Evolutionary conservation across 2,113 vertebrate genomes (phyloP), one percentile per base, ranked within the genome.

Genomic region (Damaliscus lunatus): DNA sequence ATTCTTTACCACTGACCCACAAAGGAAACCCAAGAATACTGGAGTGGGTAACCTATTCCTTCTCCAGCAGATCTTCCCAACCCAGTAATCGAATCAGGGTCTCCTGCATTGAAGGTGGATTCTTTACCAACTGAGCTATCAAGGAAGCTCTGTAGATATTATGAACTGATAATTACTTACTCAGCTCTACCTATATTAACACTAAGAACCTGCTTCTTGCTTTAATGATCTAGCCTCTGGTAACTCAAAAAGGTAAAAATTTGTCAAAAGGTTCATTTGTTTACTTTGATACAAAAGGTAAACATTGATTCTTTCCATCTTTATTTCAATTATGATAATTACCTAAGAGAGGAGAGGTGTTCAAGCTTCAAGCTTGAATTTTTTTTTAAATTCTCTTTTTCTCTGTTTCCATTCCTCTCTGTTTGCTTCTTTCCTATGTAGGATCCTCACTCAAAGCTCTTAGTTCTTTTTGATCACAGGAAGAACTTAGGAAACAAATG

Each of bases 161-260:
- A 88, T 52, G 36, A 53, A 46, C 78, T 40, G 4, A 55, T 80
- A 14, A 62, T 53, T 50, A 90, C n/a, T 92, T 94, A 21, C 36
- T 81, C 27, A 55, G 5, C 0, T 11, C 31, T 59, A 2, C 3
- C 33, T 85, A 29, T 53, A 87, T 46, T 77, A 64, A 77, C 19
- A 52, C 13, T 3, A 50, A 96, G 21, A 81, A 12, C 7, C 57
- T 74, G 40, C 13, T 2, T 92, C 17, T 86, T 27, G 11, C 25
- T 85, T 7, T 82, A 40, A 53, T 67, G 4, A 71, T 55, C 19
- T 50, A 74, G 11, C 17, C 3, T 85, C 52, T 88, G 60, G 16
- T 2, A 57, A 88, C 29, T 13, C 16, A 84, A 52, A 92, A 86
- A 77, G 60, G 15, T 74, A 60, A 96, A 93, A 36, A 21, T 91